These are phyloP conservation scores for Nothura maculosa DNA, from an alignment of 2,797 vertebrate genomes.

Conservation along the genomic window DNA sequence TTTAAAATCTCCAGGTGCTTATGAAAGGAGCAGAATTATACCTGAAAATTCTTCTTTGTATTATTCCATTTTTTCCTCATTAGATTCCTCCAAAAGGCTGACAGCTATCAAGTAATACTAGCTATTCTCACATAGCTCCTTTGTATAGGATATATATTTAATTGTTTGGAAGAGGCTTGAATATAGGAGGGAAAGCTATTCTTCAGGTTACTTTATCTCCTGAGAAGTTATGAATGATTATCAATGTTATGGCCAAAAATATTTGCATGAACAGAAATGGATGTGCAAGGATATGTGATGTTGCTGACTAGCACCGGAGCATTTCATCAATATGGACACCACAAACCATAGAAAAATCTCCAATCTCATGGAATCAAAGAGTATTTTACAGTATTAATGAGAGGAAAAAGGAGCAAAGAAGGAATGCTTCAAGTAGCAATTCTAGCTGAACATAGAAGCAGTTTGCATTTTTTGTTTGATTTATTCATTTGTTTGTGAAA, in stretches of 20 bases:
- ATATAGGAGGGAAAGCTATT: not conserved
- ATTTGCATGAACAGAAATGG: not conserved
- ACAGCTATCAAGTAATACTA: not conserved
- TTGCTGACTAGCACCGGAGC: fast-evolving
- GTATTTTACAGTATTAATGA: not conserved
- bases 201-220: not conserved
- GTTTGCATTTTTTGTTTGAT: not conserved
- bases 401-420: not conserved
- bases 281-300: not conserved
- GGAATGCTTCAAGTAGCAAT: not conserved
- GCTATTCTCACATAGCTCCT: fast-evolving
- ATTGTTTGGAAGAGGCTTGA: not conserved
- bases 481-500: not conserved
- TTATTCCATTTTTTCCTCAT: not conserved
- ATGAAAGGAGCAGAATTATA: not conserved
- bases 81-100: not conserved
- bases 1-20: not conserved
- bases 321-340: not conserved
- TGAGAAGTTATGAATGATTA: not conserved
- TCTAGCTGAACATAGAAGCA: too few species aligned
- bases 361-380: not conserved
- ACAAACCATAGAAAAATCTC: not conserved
- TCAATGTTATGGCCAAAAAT: not conserved
- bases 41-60: not conserved
- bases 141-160: not conserved